Percentiles rank a stretch among this genome's conserved stretches.
Conservation (phyloP, 30 jellyfish, hydroid and myxozoan species). For the Aurelia coerulea region DNA sequence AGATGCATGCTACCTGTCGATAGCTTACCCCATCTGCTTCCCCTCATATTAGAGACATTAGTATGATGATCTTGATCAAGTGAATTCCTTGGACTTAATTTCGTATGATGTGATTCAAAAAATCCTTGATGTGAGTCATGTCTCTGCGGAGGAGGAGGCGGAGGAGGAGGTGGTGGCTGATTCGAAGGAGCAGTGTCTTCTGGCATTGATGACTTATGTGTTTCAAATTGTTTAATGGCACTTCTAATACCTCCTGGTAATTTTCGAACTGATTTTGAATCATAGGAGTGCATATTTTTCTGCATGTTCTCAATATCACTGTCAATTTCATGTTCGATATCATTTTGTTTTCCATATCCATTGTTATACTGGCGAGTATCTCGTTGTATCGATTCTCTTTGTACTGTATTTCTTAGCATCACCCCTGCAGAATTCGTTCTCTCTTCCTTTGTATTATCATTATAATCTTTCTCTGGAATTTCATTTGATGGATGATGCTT, state of each 20-base stretch:
- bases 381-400: background rate
- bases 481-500: constrained; percentile 28
- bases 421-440: background rate
- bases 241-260: constrained; percentile 73
- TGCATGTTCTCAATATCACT: constrained; percentile 4
- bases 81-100: background rate
- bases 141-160: background rate
- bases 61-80: background rate
- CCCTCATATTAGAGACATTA: background rate
- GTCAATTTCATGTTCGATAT: background rate
- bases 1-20: constrained; percentile 47
- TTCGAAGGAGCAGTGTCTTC: constrained; percentile 19
- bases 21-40: constrained; percentile 58
- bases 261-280: constrained; percentile 64
- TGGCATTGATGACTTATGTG: constrained; percentile 28
- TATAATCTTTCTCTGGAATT: constrained; percentile 46
- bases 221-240: constrained; percentile 72
- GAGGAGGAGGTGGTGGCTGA: no score
- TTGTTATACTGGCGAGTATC: background rate
- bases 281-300: constrained; percentile 22
- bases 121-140: background rate
- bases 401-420: background rate
- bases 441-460: background rate
- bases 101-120: background rate
- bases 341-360: background rate